These are phyloP conservation scores for Sitta europaea DNA, from an alignment of 2,113 vertebrate genomes.

Conservation along the genomic window DNA sequence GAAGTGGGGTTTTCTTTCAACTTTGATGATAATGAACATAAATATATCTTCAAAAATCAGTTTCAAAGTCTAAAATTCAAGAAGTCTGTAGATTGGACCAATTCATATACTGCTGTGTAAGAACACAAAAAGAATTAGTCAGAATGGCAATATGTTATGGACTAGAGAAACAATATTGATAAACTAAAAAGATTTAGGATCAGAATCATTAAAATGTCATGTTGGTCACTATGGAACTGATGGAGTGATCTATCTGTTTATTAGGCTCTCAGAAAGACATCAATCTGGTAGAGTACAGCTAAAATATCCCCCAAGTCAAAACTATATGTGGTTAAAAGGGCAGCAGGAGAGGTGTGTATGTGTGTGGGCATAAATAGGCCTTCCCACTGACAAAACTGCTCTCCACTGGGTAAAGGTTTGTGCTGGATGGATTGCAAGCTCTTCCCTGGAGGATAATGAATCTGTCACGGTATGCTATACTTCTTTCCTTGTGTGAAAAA, in stretches of 20 bases:
- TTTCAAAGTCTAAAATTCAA: neutral
- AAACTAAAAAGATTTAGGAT: neutral
- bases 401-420: neutral
- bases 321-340: neutral
- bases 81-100: neutral
- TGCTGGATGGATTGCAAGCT: neutral
- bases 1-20: rapidly evolving
- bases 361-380: neutral
- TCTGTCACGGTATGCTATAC: neutral
- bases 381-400: neutral
- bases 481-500: neutral
- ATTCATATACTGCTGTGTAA: neutral
- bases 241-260: neutral
- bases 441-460: neutral
- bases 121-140: neutral
- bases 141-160: neutral
- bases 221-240: neutral
- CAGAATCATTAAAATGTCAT: neutral
- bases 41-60: neutral
- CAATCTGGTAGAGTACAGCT: neutral
- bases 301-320: neutral
- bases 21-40: neutral
- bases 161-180: neutral
- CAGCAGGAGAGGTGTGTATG: neutral
- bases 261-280: neutral